Conservation (phyloP, 1,140 invertebrate species). For the Chelonus insularis region DNA sequence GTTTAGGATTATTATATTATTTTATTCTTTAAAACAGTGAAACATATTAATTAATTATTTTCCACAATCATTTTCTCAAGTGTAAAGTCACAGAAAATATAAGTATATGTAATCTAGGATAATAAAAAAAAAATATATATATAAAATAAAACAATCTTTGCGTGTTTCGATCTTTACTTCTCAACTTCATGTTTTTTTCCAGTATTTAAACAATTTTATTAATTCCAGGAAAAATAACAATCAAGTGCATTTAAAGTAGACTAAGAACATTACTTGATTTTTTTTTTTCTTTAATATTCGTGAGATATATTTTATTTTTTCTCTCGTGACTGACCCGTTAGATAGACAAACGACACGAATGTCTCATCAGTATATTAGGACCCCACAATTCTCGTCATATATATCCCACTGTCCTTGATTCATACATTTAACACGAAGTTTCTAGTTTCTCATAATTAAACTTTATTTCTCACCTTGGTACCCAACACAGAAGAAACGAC, state of each 20-base stretch:
- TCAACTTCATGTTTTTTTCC: neutral
- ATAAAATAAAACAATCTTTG: no score
- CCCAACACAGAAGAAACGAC: neutral
- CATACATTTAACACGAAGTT: constrained; percentile 37
- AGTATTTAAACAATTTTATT: neutral
- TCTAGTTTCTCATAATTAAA: constrained; percentile 49
- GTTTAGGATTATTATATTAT: no score
- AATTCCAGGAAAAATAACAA: constrained; percentile 10
- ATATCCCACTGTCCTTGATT: constrained; percentile 32
- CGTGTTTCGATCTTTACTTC: no score
- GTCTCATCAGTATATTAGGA: constrained; percentile 19
- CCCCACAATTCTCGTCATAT: constrained; percentile 32
- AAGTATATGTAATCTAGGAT: no score
- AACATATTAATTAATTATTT: no score
- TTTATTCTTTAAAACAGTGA: no score
- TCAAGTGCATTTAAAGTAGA: constrained; percentile 1
- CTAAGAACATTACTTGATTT: neutral
- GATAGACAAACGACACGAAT: constrained; percentile 37
- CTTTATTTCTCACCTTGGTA: constrained; percentile 44
- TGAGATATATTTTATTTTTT: constrained; percentile 29
- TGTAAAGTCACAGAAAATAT: no score
- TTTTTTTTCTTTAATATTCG: constrained; percentile 33
- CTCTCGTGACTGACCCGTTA: constrained; percentile 47
- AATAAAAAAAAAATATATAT: neutral
- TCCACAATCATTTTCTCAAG: no score